Conservation (phyloP, 2,797 vertebrate genomes). For the Clangula hyemalis region DNA sequence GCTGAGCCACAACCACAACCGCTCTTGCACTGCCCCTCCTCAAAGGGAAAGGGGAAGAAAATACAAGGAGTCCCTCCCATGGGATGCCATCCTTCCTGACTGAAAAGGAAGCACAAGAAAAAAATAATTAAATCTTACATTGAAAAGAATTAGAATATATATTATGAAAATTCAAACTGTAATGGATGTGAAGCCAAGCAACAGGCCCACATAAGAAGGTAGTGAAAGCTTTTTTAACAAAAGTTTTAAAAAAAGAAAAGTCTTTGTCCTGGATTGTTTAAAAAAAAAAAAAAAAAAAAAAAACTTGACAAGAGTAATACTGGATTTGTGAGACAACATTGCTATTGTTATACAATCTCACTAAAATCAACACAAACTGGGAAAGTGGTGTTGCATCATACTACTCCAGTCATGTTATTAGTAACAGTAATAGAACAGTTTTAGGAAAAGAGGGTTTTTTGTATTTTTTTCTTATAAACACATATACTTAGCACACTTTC, state of each 20-base stretch:
- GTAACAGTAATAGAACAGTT: not conserved
- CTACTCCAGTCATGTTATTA: fast-evolving
- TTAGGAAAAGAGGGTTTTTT: not conserved
- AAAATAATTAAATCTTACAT: not conserved
- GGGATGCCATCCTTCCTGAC: no score
- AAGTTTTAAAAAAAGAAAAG: not conserved
- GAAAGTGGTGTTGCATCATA: not conserved
- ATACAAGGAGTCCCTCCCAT: no score
- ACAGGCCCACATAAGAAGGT: not conserved
- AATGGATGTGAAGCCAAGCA: not conserved
- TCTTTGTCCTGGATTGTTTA: not conserved
- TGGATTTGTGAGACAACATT: not conserved
- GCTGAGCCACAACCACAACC: no score
- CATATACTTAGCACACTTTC: not conserved
- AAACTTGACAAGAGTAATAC: not conserved
- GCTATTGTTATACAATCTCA: not conserved
- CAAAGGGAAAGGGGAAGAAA: no score
- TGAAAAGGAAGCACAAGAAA: not conserved
- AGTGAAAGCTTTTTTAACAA: not conserved
- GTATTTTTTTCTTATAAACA: not conserved
- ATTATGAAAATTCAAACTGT: not conserved
- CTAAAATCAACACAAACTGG: not conserved
- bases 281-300: not conserved
- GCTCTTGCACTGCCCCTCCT: no score
- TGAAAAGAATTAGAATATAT: not conserved